phyloP scores from a whole-genome alignment of 2,113 vertebrate genomes.

The Carlito syrichta region DNA sequence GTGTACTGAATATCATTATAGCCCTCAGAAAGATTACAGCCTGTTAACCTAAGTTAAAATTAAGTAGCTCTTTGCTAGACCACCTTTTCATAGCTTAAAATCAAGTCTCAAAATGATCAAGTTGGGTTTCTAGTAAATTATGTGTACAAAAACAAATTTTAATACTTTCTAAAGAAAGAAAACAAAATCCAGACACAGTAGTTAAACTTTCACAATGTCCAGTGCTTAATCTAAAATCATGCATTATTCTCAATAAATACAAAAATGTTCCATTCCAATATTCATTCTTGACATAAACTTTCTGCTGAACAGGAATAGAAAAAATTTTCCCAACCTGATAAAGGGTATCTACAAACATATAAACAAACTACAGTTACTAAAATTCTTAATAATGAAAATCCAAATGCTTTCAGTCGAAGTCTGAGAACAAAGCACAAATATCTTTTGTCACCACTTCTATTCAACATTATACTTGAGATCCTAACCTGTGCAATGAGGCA shows the following conservation, averaged over 20 bases:
- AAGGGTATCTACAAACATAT: not conserved
- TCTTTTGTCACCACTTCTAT: not conserved
- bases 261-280: not conserved
- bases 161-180: not conserved
- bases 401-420: not conserved
- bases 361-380: not conserved
- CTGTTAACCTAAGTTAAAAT: not conserved
- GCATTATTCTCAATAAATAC: not conserved
- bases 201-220: not conserved
- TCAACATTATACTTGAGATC: not conserved
- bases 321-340: not conserved
- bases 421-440: not conserved
- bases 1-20: not conserved
- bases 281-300: not conserved
- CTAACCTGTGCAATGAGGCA: not conserved
- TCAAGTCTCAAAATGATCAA: not conserved
- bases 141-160: not conserved
- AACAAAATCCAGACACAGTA: not conserved
- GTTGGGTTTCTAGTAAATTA: not conserved
- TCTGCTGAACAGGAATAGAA: not conserved
- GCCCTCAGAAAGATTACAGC: not conserved
- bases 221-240: not conserved
- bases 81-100: not conserved
- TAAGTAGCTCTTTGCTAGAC: not conserved
- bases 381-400: not conserved